phyloP scores from a whole-genome alignment of 2,888 invertebrate species.

The Lasioglossum malachurum region DNA sequence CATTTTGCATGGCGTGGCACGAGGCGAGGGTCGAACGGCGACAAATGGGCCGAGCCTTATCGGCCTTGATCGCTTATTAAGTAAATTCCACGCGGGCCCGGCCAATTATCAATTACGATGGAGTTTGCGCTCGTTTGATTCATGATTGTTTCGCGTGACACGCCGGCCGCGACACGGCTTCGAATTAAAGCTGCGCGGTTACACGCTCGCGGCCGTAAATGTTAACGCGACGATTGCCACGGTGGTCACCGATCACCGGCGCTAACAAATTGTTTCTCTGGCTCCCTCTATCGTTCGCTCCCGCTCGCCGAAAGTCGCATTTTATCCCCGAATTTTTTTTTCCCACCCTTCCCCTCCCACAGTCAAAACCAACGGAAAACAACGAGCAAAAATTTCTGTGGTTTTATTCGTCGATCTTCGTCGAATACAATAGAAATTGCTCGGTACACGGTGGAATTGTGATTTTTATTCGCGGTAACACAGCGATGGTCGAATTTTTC shows the following conservation, averaged over 20 bases:
- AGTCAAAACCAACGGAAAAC: neutral
- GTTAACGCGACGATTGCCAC: conserved; percentile 8
- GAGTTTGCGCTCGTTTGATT: conserved; percentile 37
- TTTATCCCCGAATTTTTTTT: neutral
- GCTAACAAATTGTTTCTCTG: conserved; percentile 5
- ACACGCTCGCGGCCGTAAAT: conserved; percentile 10
- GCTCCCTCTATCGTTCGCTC: neutral
- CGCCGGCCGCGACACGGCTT: conserved; percentile 8
- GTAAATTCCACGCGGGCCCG: conserved; percentile 3
- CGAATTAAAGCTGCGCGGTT: conserved; percentile 47
- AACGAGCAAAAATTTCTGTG: neutral
- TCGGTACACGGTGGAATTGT: neutral
- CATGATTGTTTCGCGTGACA: conserved; percentile 51
- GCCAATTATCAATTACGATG: conserved; percentile 55
- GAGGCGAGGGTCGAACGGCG: conserved; percentile 6
- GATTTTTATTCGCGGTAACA: neutral
- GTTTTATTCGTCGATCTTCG: conserved; percentile 1
- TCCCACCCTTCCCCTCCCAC: fast-evolving
- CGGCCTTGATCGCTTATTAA: conserved; percentile 35
- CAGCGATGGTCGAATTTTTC: neutral
- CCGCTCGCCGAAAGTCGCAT: neutral
- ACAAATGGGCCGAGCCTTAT: conserved; percentile 32
- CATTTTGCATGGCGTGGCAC: neutral
- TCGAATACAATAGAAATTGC: neutral
- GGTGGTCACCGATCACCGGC: conserved; percentile 6